phyloP scores from a whole-genome alignment of 1,140 invertebrate species.

The Rhynchophorus ferrugineus region DNA sequence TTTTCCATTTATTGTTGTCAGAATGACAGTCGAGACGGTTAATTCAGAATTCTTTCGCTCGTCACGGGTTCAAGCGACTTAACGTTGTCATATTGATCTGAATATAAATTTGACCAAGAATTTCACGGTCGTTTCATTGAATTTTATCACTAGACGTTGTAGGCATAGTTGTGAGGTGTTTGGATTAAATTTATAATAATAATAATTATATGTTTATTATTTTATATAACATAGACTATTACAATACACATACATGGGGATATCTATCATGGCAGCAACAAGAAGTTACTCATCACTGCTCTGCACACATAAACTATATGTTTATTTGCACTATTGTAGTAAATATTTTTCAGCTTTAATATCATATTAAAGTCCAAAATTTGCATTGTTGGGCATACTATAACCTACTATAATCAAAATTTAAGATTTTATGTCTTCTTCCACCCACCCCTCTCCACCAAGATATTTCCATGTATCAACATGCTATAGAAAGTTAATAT shows the following conservation, averaged over 20 bases:
- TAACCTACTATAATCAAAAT: neutral
- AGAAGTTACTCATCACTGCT: neutral
- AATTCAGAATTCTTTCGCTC: conserved; percentile 6
- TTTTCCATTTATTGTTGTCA: conserved; percentile 9
- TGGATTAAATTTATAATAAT: too few species aligned
- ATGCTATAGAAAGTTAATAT: too few species aligned
- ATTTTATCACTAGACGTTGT: too few species aligned
- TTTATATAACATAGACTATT: too few species aligned
- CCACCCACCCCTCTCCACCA: neutral
- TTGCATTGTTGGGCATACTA: too few species aligned
- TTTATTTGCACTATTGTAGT: neutral
- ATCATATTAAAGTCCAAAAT: neutral
- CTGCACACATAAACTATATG: neutral
- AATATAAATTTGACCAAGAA: too few species aligned
- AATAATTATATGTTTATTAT: too few species aligned
- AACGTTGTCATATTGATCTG: neutral
- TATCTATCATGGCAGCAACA: neutral
- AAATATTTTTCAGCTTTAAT: neutral
- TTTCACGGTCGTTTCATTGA: too few species aligned
- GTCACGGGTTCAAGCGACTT: neutral
- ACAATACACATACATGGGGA: too few species aligned
- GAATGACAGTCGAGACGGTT: conserved; percentile 10
- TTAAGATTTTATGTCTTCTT: conserved; percentile 3
- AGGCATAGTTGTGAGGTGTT: too few species aligned
- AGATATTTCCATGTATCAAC: too few species aligned